phyloP scores from a whole-genome alignment of 1,140 invertebrate genomes.

The Ooceraea biroi region DNA sequence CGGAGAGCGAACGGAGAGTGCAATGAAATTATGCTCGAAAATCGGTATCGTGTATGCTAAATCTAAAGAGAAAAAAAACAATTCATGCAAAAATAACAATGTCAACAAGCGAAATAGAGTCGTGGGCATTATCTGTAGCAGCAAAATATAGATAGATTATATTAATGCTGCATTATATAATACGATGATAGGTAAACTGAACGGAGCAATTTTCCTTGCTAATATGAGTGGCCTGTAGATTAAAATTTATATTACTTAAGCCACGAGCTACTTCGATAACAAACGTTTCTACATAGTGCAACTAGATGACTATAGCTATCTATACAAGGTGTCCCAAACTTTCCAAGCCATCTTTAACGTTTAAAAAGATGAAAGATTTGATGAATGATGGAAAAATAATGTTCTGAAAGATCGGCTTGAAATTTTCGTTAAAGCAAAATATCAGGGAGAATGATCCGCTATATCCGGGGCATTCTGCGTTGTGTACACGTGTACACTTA shows the following conservation, averaged over 20 bases:
- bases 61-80: neutral
- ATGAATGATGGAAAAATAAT: neutral
- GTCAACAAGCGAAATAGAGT: neutral
- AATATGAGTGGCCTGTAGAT: neutral
- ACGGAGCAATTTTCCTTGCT: neutral
- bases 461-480: neutral
- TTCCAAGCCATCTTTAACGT: neutral
- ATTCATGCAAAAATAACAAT: constrained; percentile 10
- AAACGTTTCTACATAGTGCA: neutral
- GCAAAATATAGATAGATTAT: constrained; percentile 9
- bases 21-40: constrained; percentile 14
- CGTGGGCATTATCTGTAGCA: neutral
- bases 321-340: neutral
- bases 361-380: neutral
- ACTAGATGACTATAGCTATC: neutral
- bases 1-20: too few relatives aligned
- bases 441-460: too few relatives aligned
- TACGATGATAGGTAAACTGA: neutral
- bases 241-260: constrained; percentile 20
- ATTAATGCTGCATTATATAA: constrained; percentile 19
- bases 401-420: too few relatives aligned
- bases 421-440: too few relatives aligned
- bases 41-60: neutral
- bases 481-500: neutral
- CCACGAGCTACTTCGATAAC: neutral